Conservation (phyloP, 2,113 vertebrate genomes). For the Phrynosoma blainvillii region DNA sequence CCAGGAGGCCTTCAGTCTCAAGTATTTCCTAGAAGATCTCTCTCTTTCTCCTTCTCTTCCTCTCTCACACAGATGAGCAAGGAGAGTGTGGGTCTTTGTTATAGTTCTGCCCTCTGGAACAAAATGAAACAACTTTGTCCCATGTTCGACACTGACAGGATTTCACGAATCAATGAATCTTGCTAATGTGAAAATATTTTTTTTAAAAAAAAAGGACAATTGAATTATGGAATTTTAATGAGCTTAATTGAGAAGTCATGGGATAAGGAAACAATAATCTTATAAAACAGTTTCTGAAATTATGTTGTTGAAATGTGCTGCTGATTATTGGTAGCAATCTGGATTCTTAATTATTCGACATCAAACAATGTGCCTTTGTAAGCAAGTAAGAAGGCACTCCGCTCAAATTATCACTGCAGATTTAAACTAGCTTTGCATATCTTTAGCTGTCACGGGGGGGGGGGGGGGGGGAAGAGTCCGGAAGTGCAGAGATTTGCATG, state of each 20-base stretch:
- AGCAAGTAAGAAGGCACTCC: not conserved
- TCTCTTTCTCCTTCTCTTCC: too few relatives aligned
- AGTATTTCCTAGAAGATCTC: too few relatives aligned
- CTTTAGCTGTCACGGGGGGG: not conserved
- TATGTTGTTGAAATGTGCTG: not conserved
- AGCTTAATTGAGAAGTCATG: not conserved
- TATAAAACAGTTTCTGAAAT: not conserved
- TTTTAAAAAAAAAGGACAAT: not conserved
- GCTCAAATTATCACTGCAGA: not conserved
- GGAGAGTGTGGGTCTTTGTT: too few relatives aligned
- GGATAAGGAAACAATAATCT: not conserved
- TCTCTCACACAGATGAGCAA: too few relatives aligned
- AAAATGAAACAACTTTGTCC: constrained; percentile 47
- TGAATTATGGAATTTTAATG: not conserved
- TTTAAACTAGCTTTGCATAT: not conserved
- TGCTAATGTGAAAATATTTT: not conserved
- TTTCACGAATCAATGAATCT: not conserved
- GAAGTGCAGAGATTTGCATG: too few relatives aligned
- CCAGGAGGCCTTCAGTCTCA: too few relatives aligned
- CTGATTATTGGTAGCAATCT: not conserved
- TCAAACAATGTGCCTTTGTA: not conserved
- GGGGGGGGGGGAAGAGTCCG: too few relatives aligned
- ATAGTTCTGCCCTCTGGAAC: too few relatives aligned
- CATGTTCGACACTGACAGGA: not conserved
- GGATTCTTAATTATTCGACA: not conserved